Evolutionary conservation across 1,140 invertebrate species (phyloP), one percentile per base, ranked within the genome.

Genomic region (Coptotermes formosanus): DNA sequence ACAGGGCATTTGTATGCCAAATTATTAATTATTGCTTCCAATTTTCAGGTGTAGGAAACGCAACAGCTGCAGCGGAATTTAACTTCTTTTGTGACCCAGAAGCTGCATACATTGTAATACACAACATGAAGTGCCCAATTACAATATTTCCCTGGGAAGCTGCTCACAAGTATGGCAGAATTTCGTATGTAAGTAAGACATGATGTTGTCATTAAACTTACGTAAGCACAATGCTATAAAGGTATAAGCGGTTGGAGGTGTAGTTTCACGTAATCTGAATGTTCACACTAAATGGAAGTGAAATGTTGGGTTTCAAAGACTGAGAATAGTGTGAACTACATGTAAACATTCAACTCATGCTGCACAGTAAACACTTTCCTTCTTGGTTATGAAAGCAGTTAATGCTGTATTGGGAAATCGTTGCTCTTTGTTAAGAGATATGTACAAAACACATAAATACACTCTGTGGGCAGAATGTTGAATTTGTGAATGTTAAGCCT

Each of bases 11-110:
- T 38, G 2, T 38, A 38, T 2, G 4, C 2, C 38, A 38, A 2
- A 38, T 38, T 38, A 38, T 2, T 38, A 38, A 38, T 30, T 14
- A 82, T n/a, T 82, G 0, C 30, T n/a, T 82, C 0, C 19, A 82
- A 8, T 25, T 90, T 88, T 86, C 88, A 94, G 95, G 92, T 30
- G 91, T 93, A 86, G 96, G 96, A 21, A 95, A 95, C 89, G 91
- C 92, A n/a, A 93, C 93, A 38, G 88, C 92, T 0, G 91, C 93
- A 82, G 95, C 95, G 14, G 96, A 97, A 90, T 97, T 96, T 89
- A 97, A 97, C 91, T 97, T 97, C 89, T 92, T 93, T 84, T 90
- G 90, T 32, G 96, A 97, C 91, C 95, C 96, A 0, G 96, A 97
- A 91, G 95, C 96, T 44, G 96, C 95, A 0, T 91, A 94, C 89